phyloP scores from a whole-genome alignment of 2,888 invertebrate species.

The Heliconius hortense region DNA sequence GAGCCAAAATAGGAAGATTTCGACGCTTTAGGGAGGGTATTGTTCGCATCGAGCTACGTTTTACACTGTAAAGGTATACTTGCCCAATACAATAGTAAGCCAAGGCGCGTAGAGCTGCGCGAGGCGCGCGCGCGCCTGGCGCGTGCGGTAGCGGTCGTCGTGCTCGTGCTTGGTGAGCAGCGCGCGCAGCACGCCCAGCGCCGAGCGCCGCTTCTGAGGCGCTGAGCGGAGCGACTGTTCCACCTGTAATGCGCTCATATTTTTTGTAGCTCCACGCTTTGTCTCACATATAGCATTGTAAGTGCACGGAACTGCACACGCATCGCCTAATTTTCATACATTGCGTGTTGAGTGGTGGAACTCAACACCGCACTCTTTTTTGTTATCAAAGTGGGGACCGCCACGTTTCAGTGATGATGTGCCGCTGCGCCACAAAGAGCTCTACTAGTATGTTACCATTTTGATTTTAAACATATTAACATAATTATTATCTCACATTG shows the following conservation, averaged over 20 bases:
- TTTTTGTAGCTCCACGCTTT: neutral
- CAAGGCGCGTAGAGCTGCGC: slow-evolving; percentile 96
- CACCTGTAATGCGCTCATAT: slow-evolving; percentile 75
- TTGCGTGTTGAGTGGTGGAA: neutral
- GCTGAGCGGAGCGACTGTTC: slow-evolving; percentile 93
- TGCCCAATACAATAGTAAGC: slow-evolving; percentile 87
- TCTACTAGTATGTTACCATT: neutral
- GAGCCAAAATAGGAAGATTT: too few species aligned
- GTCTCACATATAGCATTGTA: neutral
- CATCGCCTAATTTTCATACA: neutral
- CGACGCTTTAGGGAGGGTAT: too few species aligned
- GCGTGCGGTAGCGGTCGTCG: slow-evolving; percentile 93
- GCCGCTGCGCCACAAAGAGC: neutral
- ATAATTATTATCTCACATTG: neutral
- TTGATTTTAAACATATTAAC: neutral
- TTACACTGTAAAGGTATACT: neutral
- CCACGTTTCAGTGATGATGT: neutral
- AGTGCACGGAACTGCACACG: neutral
- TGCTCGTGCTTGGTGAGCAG: slow-evolving; percentile 96
- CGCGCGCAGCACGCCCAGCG: slow-evolving; percentile 90
- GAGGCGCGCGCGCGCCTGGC: slow-evolving; percentile 91
- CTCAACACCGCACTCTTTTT: too few species aligned
- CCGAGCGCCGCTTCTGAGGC: slow-evolving; percentile 89
- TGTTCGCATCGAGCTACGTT: too few species aligned
- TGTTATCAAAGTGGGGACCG: neutral